A percentile compares a stretch with the other conserved stretches of the same genome.
Evolutionary conservation across 35 echinoderm and acorn worm genomes (phyloP).

Genomic region (Heliocidaris erythrogramma): DNA sequence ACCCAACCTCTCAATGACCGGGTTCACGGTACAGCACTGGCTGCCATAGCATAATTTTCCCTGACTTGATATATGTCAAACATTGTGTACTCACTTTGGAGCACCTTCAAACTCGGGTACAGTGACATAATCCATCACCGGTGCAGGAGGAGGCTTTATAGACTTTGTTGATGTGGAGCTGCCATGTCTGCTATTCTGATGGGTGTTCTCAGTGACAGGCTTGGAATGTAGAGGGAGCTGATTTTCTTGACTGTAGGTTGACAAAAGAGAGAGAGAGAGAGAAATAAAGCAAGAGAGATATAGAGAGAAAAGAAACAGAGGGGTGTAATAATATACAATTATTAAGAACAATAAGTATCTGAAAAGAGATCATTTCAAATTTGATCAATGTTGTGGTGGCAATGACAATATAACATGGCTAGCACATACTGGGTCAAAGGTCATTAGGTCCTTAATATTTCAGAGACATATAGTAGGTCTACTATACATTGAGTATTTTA

Average conservation of each 20-base stretch:
- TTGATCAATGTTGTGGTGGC: too few species aligned
- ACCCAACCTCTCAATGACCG: too few species aligned
- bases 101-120: conserved; percentile 46
- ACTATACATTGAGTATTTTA: too few species aligned
- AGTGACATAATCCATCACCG: conserved; percentile 48
- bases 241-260: conserved; percentile 3
- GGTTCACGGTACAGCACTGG: too few species aligned
- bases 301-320: not conserved
- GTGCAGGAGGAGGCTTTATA: not conserved
- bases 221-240: not conserved
- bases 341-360: not conserved
- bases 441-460: too few species aligned
- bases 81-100: conserved; percentile 41
- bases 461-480: too few species aligned
- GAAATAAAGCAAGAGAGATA: not conserved
- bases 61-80: too few species aligned
- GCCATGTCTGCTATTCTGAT: conserved; percentile 15
- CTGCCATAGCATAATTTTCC: too few species aligned
- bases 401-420: too few species aligned
- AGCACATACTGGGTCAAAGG: too few species aligned
- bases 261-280: not conserved
- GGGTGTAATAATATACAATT: not conserved
- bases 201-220: not conserved
- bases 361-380: too few species aligned
- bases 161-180: not conserved